Percentiles rank a stretch among this genome's conserved stretches.
Evolutionary conservation across 2,113 vertebrate genomes (phyloP).

Genomic region (Hyperopisus bebe): DNA sequence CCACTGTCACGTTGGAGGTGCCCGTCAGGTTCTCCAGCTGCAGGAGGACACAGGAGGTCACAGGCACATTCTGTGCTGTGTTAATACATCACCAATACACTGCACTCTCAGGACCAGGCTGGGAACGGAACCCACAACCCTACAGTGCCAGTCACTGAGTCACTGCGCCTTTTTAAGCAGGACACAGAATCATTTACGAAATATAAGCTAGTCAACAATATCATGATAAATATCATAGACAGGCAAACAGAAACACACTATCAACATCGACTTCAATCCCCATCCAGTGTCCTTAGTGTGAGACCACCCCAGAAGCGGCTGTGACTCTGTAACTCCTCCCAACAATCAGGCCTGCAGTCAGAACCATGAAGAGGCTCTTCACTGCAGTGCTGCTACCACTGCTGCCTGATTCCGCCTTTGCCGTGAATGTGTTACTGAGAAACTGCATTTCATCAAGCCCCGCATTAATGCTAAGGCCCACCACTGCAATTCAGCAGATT

Average conservation of each 20-base stretch:
- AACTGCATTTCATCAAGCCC: conserved; percentile 45
- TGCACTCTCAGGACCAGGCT: not conserved
- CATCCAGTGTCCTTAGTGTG: not conserved
- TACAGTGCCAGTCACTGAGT: not conserved
- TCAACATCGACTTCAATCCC: not conserved
- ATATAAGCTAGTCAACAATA: not conserved
- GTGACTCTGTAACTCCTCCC: conserved; percentile 27
- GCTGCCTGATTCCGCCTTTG: conserved; percentile 40
- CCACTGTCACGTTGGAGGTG: conserved; percentile 79
- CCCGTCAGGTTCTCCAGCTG: conserved; percentile 84
- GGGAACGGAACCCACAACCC: not conserved
- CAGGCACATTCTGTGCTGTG: not conserved
- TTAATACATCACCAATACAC: not conserved
- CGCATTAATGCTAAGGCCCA: conserved; percentile 34
- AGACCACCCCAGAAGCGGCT: not conserved
- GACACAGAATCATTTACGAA: not conserved
- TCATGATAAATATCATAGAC: not conserved
- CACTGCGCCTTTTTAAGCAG: not conserved
- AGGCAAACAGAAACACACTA: not conserved
- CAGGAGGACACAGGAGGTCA: conserved; percentile 13
- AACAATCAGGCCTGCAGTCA: conserved; percentile 47
- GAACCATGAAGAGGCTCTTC: conserved; percentile 44
- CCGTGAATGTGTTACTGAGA: conserved; percentile 51
- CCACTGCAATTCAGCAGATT: conserved; percentile 33
- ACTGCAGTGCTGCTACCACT: conserved; percentile 32